Percentiles rank a stretch among this genome's conserved stretches.
Evolutionary conservation across 1,140 invertebrate genomes (phyloP).

Genomic region (Marisa cornuarietis): DNA sequence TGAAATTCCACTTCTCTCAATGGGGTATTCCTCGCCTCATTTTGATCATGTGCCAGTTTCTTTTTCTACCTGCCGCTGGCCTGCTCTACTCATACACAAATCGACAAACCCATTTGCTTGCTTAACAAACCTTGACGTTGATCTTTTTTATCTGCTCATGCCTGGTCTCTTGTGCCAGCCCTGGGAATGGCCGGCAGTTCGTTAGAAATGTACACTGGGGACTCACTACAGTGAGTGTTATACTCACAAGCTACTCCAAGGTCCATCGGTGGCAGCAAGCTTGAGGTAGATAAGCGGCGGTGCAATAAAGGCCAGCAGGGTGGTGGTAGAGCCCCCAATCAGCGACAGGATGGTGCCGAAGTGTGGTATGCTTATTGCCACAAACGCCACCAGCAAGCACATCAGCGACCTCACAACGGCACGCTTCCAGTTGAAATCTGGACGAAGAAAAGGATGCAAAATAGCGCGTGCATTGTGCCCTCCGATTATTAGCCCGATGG

Average conservation of each 20-base stretch:
- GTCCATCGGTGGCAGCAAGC: slow-evolving; percentile 56
- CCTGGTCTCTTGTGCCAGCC: too few relatives aligned
- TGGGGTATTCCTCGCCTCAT: too few relatives aligned
- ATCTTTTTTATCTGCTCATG: too few relatives aligned
- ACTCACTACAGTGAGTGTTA: background rate
- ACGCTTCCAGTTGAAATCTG: slow-evolving; percentile 83
- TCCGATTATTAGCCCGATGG: background rate
- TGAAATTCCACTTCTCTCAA: too few relatives aligned
- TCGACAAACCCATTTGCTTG: too few relatives aligned
- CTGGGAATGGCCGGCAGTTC: too few relatives aligned
- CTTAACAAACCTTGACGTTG: too few relatives aligned
- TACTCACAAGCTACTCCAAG: slow-evolving; percentile 35
- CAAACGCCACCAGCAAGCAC: slow-evolving; percentile 77
- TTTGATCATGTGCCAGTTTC: too few relatives aligned
- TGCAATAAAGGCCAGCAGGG: slow-evolving; percentile 83
- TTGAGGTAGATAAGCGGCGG: slow-evolving; percentile 85
- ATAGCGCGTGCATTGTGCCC: slow-evolving; percentile 1
- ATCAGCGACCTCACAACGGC: slow-evolving; percentile 79
- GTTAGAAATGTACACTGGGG: too few relatives aligned
- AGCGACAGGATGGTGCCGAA: slow-evolving; percentile 90
- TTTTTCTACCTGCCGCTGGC: too few relatives aligned
- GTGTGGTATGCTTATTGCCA: slow-evolving; percentile 84
- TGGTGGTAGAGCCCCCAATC: slow-evolving; percentile 85
- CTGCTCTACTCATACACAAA: too few relatives aligned
- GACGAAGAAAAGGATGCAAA: slow-evolving; percentile 51